Percentiles rank a stretch among this genome's conserved stretches.
Conservation (phyloP, 2,113 vertebrate genomes). For the Excalfactoria chinensis region DNA sequence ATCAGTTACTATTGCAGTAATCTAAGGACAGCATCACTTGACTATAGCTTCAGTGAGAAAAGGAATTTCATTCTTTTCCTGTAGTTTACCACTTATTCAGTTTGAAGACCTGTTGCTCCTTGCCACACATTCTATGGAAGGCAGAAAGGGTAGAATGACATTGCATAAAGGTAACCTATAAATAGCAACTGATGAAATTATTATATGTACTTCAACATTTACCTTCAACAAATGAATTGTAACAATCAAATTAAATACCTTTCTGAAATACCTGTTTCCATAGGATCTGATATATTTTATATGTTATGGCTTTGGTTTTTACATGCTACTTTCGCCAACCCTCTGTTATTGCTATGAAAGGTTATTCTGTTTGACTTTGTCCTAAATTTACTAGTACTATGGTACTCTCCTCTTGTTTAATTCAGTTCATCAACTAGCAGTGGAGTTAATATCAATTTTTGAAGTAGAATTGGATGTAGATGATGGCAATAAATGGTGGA, state of each 20-base stretch:
- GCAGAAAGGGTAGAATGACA: neutral
- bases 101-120: neutral
- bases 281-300: neutral
- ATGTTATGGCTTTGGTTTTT: neutral
- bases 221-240: constrained; percentile 41
- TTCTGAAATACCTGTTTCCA: neutral
- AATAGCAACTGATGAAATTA: neutral
- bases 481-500: neutral
- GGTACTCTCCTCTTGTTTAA: neutral
- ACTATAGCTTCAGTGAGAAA: neutral
- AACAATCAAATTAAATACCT: constrained; percentile 2
- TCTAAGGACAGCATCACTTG: neutral
- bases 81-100: neutral
- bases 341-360: neutral
- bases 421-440: neutral
- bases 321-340: constrained; percentile 44
- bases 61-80: neutral
- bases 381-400: constrained; percentile 24
- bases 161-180: constrained; percentile 3
- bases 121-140: neutral
- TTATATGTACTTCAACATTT: constrained; percentile 15
- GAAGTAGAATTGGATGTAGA: neutral
- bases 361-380: constrained; percentile 13
- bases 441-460: neutral
- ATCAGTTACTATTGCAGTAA: neutral